Base-by-base conservation (phyloP, 2,113 vertebrate genomes). In the Ochotona princeps region DNA sequence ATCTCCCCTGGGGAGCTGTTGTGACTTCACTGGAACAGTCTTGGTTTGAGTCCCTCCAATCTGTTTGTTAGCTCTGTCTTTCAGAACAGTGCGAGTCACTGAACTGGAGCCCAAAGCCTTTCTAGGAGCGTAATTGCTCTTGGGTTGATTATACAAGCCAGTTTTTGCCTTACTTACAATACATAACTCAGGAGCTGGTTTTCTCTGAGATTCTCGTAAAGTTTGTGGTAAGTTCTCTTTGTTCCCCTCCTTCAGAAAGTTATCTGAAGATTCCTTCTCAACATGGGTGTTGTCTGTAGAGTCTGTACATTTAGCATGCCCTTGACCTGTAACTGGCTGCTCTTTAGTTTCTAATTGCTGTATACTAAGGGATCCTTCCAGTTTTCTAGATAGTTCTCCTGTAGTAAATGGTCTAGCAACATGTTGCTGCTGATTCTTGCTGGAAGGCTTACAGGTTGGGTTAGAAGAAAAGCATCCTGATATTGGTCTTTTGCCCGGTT, bases 151-250 rank as follows among this genome's bases (percentile, higher is more conserved):
- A 23, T 65, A 92, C 49, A 73, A 86, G 35, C 54, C 47, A 30
- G 51, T 18, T 23, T 89, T 86, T 20, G 69, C 61, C 74, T 95
- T 78, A n/a, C 26, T 85, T 47, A 1, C 8, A 21, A 32, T 63
- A 21, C 4, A 21, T 25, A 28, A 63, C 30, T 32, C 8, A 4
- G 5, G 28, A 0, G 12, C 5, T 2, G 26, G 70, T 28, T 80
- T 90, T 69, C 47, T 87, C 38, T 90, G 30, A 57, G 81, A 66
- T 38, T 90, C 47, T 54, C 18, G 4, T 7, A 79, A 28, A 7
- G 9, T 4, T 44, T 87, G 93, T 10, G 0, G 1, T 0, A 93
- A 1, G 1, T 98, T 98, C n/a, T 98, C 97, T 75, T 97, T 97
- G 88, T 63, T 70, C 0, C 35, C 38, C 80, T 92, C 94, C 32